phyloP scores from a whole-genome alignment of 1,140 invertebrate species.

The Brachionus angularis region DNA sequence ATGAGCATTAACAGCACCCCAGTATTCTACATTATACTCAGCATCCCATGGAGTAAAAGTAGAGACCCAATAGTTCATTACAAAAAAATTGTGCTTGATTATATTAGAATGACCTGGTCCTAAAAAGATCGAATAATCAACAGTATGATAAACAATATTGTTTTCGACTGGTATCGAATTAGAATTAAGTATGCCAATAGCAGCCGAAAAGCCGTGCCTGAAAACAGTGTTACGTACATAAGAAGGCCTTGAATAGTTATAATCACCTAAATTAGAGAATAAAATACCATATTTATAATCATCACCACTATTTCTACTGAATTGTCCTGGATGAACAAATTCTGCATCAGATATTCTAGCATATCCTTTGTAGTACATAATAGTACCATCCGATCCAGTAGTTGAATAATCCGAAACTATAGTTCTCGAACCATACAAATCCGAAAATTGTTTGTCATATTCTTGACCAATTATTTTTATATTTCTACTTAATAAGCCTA shows the following conservation, averaged over 20 bases:
- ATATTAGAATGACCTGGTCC: conserved; percentile 9
- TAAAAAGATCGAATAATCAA: conserved; percentile 40
- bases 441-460: conserved; percentile 47
- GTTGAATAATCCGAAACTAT: conserved; percentile 47
- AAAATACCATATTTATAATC: conserved; percentile 29
- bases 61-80: conserved; percentile 46
- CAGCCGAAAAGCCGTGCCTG: conserved; percentile 20
- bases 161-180: conserved; percentile 28
- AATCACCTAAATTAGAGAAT: conserved; percentile 26
- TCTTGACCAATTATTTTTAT: conserved; percentile 51
- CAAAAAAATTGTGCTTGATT: conserved; percentile 48
- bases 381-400: background rate
- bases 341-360: conserved; percentile 1
- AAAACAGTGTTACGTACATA: conserved; percentile 29
- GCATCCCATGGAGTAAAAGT: conserved; percentile 46
- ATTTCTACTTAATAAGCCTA: conserved; percentile 54
- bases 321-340: conserved; percentile 32
- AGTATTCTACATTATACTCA: conserved; percentile 46
- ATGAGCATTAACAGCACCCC: conserved; percentile 48
- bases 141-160: conserved; percentile 39
- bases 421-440: conserved; percentile 53
- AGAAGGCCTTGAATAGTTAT: conserved; percentile 43
- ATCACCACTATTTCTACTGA: background rate
- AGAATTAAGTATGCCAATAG: background rate
- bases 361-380: conserved; percentile 19